Evolutionary conservation across 2,113 vertebrate genomes (phyloP), one percentile per base, ranked within the genome.

Genomic region (Ophthalmolycus amberensis): DNA sequence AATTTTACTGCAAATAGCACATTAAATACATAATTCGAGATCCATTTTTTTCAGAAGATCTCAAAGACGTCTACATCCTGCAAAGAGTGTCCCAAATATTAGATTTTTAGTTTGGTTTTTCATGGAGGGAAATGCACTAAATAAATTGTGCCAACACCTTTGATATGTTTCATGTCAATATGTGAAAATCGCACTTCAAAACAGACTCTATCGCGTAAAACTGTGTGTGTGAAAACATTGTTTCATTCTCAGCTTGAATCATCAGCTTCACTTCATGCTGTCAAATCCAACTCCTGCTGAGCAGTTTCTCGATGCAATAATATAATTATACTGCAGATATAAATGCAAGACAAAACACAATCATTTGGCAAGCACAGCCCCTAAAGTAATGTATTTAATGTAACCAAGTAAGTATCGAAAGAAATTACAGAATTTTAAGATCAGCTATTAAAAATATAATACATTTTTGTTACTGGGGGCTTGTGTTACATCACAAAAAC

Each of bases 1-100:
- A 76, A 79, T 74, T 42, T 85, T 85, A 82, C 85, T 84, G 71
- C 80, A 86, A 88, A 83, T 71, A 75, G 74, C 62, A 71, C 85
- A 75, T 82, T 75, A 71, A 89, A 80, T 37, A 68, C 11, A 46
- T 38, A 44, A 77, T 71, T 80, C 54, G 63, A 9, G 14, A 56
- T 63, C 15, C 5, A 10, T 44, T 59, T 25, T 54, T 73, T 50
- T 25, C 16, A 22, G 42, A 52, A 70, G 42, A 40, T 67, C 44
- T 71, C 46, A 48, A 32, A 72, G 70, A 74, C 18, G 40, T 80
- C 40, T 56, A n/a, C n/a, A 70, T 22, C 2, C 15, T 46, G 22
- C 59, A 72, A 66, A 70, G 59, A 3, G 29, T 34, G 32, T 38
- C 44, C 14, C 44, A 15, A 46, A 18, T 48, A 14, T 16, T 15